phyloP scores from a whole-genome alignment of 2,888 invertebrate species.

The Ganaspis brasiliensis region DNA sequence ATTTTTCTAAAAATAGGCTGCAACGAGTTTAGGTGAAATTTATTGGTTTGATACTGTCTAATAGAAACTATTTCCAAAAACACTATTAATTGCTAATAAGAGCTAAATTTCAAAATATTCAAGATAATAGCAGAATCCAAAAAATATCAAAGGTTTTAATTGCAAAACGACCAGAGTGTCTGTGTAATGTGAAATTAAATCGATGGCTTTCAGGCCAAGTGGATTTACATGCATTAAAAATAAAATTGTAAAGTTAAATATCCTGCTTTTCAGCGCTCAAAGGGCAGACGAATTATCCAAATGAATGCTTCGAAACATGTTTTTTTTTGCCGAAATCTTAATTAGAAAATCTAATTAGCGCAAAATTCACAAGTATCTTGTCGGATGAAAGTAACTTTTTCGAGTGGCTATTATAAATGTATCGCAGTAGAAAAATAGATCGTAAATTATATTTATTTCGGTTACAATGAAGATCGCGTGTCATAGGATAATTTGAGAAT shows the following conservation, averaged over 20 bases:
- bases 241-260: slow-evolving; percentile 1
- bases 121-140: too few species aligned
- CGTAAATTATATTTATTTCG: background rate
- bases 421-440: slow-evolving; percentile 3
- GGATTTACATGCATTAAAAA: background rate
- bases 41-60: too few species aligned
- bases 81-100: too few species aligned
- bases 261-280: background rate
- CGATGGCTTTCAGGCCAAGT: background rate
- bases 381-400: slow-evolving; percentile 1
- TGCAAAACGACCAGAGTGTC: background rate
- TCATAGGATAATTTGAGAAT: slow-evolving; percentile 32
- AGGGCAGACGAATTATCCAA: too few species aligned
- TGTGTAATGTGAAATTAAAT: background rate
- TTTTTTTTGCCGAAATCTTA: too few species aligned
- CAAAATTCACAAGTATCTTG: background rate
- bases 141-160: slow-evolving; percentile 5
- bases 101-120: too few species aligned
- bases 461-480: slow-evolving; percentile 24
- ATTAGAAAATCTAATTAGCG: too few species aligned
- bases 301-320: too few species aligned
- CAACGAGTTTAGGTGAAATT: too few species aligned
- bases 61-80: too few species aligned
- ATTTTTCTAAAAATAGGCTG: too few species aligned
- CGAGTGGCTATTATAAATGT: background rate